Evolutionary conservation across 37 sponge, comb jelly and placozoan genomes (phyloP).

Genomic region (Axinella damicornis): DNA sequence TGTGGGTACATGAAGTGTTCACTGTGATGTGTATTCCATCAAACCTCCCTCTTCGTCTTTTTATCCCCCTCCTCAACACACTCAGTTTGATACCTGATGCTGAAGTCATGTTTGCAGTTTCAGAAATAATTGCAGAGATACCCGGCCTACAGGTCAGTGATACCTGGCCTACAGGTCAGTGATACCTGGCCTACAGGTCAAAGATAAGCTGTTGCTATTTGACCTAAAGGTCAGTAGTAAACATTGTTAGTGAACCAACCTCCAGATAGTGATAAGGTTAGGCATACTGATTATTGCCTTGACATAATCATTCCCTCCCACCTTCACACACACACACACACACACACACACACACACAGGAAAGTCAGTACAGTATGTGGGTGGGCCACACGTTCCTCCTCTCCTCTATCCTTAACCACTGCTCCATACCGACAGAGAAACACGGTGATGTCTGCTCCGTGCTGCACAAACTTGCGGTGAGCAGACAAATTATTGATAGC

Average conservation of each 20-base stretch:
- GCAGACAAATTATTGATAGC: not conserved
- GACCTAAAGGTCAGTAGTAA: conserved; percentile 38
- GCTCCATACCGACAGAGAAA: conserved; percentile 67
- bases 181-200: conserved; percentile 76
- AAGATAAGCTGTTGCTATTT: no score
- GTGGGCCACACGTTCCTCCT: conserved; percentile 77
- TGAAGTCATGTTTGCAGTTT: conserved; percentile 77
- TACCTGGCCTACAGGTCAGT: conserved; percentile 64
- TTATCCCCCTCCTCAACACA: no score
- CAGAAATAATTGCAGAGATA: conserved; percentile 70
- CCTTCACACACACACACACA: not conserved
- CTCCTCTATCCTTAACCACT: conserved; percentile 64
- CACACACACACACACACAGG: not conserved
- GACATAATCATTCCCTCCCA: no score
- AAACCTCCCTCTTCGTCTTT: no score
- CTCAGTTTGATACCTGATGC: conserved; percentile 81
- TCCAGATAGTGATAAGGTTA: no score
- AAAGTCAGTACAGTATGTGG: conserved; percentile 48
- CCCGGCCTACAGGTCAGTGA: conserved; percentile 59
- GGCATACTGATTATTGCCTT: not conserved
- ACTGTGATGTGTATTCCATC: no score
- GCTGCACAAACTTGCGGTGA: conserved; percentile 50
- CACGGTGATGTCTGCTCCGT: conserved; percentile 19
- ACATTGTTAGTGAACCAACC: no score
- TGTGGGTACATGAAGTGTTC: no score